A percentile compares a stretch with the other conserved stretches of the same genome.
Evolutionary conservation across 2,797 vertebrate species (phyloP).

Genomic region (Lindbergichthys nudifrons): DNA sequence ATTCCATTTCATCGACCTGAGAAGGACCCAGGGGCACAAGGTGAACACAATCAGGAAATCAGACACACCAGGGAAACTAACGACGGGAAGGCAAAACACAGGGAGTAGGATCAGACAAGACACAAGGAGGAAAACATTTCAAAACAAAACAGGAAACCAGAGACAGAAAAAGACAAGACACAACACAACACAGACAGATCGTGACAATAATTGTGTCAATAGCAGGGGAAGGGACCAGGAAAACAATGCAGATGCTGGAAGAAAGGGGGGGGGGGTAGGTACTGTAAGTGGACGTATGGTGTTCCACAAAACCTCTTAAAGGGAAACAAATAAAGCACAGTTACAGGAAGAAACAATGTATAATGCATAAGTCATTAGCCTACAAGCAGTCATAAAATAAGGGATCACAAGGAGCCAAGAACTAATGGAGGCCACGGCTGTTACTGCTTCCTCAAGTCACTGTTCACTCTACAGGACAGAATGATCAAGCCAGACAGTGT

Average conservation of each 20-base stretch:
- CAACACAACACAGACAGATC: too few species aligned
- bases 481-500: not conserved
- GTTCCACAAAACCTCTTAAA: conserved; percentile 25
- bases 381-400: not conserved
- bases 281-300: conserved; percentile 2
- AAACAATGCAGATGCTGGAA: conserved; percentile 45
- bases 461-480: not conserved
- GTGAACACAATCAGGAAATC: too few species aligned
- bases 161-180: too few species aligned
- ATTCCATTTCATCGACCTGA: too few species aligned
- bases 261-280: not conserved
- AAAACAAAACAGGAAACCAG: too few species aligned
- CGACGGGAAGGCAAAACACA: too few species aligned
- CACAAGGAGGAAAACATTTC: too few species aligned
- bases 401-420: conserved; percentile 20
- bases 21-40: too few species aligned
- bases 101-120: too few species aligned
- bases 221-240: conserved; percentile 23
- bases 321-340: conserved; percentile 35
- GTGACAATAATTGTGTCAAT: too few species aligned
- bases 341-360: conserved; percentile 44
- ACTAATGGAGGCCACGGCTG: conserved; percentile 40
- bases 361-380: conserved; percentile 58
- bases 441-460: not conserved
- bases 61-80: too few species aligned